phyloP scores from a whole-genome alignment of 2,888 invertebrate genomes.

The Chalcis sispes region DNA sequence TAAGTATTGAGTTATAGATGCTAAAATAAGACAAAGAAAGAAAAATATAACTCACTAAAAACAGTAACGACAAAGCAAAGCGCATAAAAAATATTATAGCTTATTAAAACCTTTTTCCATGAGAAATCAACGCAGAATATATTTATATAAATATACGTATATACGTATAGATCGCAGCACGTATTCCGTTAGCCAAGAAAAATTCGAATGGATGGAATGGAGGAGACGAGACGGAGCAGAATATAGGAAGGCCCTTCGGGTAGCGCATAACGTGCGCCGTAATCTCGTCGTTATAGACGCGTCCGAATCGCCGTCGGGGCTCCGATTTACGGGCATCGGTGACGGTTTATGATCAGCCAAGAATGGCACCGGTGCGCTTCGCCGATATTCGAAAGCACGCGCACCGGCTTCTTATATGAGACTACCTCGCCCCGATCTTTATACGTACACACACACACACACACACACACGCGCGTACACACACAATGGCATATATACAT shows the following conservation, averaged over 20 bases:
- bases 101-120: not conserved
- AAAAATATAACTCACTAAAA: too few relatives aligned
- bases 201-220: not conserved
- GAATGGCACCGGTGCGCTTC: constrained; percentile 26
- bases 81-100: not conserved
- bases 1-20: too few relatives aligned
- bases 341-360: constrained; percentile 33
- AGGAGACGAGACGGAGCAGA: too few relatives aligned
- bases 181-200: constrained; percentile 14
- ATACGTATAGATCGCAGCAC: too few relatives aligned
- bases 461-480: too few relatives aligned
- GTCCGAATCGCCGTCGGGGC: constrained; percentile 23
- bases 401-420: constrained; percentile 20
- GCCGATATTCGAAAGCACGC: too few relatives aligned
- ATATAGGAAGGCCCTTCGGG: not conserved
- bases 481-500: too few relatives aligned
- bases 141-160: too few relatives aligned
- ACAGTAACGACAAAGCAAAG: too few relatives aligned
- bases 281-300: constrained; percentile 36
- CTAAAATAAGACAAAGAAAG: not conserved
- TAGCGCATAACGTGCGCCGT: constrained; percentile 14
- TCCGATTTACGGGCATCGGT: constrained; percentile 32
- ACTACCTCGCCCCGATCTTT: not conserved
- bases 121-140: not conserved
- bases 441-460: too few relatives aligned